Evolutionary conservation across 92 coral and sea anemone species (phyloP).

Genomic region (Porites divaricata): DNA sequence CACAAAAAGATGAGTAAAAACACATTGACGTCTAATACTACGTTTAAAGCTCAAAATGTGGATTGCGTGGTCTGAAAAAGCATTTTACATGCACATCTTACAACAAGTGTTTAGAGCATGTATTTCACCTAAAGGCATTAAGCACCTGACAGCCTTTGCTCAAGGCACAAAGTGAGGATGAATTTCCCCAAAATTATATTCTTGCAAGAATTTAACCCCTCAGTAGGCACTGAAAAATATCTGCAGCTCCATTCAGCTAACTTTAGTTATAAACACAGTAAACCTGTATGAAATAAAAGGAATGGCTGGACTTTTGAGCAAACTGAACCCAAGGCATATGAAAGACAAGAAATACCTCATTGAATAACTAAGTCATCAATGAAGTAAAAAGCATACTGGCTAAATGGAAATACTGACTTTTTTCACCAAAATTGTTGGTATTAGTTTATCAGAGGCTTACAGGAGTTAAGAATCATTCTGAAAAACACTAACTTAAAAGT

Average conservation of each 20-base stretch:
- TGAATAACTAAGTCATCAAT: too few species aligned
- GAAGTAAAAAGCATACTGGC: background rate
- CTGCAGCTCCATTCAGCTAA: background rate
- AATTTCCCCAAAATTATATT: background rate
- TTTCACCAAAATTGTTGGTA: background rate
- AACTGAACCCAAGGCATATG: background rate
- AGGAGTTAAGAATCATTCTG: background rate
- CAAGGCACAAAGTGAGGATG: background rate
- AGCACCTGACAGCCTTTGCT: too few species aligned
- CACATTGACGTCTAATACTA: background rate
- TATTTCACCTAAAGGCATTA: background rate
- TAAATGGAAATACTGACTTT: background rate
- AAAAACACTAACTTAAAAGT: constrained; percentile 6
- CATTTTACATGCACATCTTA: background rate
- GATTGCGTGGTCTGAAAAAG: too few species aligned
- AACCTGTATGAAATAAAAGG: background rate
- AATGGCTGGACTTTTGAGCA: too few species aligned
- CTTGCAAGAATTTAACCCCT: background rate
- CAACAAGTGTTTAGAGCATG: background rate
- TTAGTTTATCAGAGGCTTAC: background rate
- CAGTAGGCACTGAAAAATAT: background rate
- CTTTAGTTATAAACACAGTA: background rate
- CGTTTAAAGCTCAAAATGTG: too few species aligned
- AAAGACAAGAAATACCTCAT: background rate
- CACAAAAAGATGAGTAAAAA: background rate